Percentiles rank a stretch among this genome's conserved stretches.
These are phyloP conservation scores for Holacanthella duospinosa DNA, from an alignment of 2,888 invertebrate genomes.

Conservation along the genomic window DNA sequence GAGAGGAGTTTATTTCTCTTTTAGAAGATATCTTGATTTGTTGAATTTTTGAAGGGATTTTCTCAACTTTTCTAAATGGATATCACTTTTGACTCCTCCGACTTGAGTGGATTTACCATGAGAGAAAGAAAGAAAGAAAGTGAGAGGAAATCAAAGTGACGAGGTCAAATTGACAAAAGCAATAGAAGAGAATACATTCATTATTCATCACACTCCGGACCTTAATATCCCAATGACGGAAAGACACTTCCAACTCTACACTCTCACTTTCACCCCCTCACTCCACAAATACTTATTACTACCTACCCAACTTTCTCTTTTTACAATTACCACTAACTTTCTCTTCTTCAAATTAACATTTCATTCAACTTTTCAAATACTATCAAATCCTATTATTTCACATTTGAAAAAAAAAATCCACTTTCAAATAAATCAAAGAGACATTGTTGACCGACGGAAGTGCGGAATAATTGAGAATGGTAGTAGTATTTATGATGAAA, in stretches of 20 bases:
- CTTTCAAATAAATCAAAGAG: too few relatives aligned
- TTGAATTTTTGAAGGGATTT: conserved; percentile 37
- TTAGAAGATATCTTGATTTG: conserved; percentile 20
- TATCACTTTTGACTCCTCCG: background rate
- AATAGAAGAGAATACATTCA: conserved; percentile 35
- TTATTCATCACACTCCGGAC: conserved; percentile 29
- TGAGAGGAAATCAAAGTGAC: conserved; percentile 38
- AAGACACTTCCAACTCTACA: background rate
- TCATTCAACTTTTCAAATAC: too few relatives aligned
- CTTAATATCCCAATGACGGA: background rate
- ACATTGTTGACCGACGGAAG: too few relatives aligned
- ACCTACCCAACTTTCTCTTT: too few relatives aligned
- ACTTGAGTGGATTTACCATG: background rate
- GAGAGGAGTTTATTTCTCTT: background rate
- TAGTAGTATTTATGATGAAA: too few relatives aligned
- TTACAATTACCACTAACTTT: too few relatives aligned
- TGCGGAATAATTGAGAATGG: too few relatives aligned
- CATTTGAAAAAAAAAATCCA: too few relatives aligned
- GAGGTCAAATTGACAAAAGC: conserved; percentile 39
- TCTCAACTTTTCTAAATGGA: conserved; percentile 17
- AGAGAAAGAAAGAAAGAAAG: conserved; percentile 6
- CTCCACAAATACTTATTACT: background rate
- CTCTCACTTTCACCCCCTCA: background rate
- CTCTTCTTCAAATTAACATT: too few relatives aligned
- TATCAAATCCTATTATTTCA: too few relatives aligned